A percentile compares a stretch with the other conserved stretches of the same genome.
Conservation (phyloP, 1,140 invertebrate species). For the Neomicropteryx cornuta region DNA sequence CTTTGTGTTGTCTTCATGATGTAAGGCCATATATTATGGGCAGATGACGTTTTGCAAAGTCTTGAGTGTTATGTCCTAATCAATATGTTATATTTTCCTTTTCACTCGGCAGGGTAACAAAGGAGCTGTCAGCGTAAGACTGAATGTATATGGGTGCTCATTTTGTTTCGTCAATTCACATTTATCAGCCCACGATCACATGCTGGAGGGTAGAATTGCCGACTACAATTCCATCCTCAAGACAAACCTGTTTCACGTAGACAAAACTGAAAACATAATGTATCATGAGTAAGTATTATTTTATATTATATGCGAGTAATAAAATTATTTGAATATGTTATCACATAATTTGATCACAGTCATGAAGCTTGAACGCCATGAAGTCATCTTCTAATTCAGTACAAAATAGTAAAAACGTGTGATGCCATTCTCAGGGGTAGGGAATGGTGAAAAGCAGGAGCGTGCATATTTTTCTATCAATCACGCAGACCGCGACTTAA, state of each 20-base stretch:
- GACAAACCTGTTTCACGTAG: slow-evolving; percentile 56
- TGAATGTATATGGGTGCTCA: slow-evolving; percentile 77
- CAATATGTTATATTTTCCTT: slow-evolving; percentile 11
- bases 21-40: no score
- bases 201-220: slow-evolving; percentile 64
- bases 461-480: no score
- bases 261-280: slow-evolving; percentile 69
- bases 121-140: slow-evolving; percentile 78
- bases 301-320: no score
- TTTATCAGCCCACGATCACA: slow-evolving; percentile 76
- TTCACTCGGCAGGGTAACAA: slow-evolving; percentile 77
- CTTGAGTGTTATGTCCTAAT: no score
- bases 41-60: no score
- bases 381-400: no score
- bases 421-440: no score
- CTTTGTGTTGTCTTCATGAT: no score
- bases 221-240: slow-evolving; percentile 79
- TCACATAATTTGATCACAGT: neutral
- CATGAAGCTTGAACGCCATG: no score
- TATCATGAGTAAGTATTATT: slow-evolving; percentile 71
- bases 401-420: no score
- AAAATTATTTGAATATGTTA: slow-evolving; percentile 3
- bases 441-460: no score
- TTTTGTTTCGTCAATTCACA: slow-evolving; percentile 83
- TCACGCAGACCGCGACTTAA: no score